Conservation (phyloP, 2,797 vertebrate genomes). For the Numenius phaeopus region DNA sequence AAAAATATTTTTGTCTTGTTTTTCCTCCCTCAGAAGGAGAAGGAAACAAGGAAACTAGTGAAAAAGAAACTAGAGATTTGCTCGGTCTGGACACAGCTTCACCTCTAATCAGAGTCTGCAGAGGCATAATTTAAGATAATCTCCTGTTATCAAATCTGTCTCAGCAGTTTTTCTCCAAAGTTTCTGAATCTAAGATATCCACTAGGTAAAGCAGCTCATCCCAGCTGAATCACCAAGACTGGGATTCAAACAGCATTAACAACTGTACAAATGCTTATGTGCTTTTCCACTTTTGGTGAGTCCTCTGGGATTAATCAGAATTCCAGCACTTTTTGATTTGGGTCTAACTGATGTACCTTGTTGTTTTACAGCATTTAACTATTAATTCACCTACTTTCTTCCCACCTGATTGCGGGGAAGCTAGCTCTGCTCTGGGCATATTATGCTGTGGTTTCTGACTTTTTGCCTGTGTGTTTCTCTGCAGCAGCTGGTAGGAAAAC, state of each 20-base stretch:
- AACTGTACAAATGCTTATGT: background rate
- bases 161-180: background rate
- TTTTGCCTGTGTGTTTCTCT: background rate
- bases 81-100: background rate
- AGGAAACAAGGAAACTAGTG: slow-evolving; percentile 6
- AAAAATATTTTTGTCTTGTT: slow-evolving; percentile 36
- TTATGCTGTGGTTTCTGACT: background rate
- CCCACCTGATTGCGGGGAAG: background rate
- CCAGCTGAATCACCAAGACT: background rate
- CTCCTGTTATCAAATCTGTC: background rate
- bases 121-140: background rate
- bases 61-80: slow-evolving; percentile 29
- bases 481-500: slow-evolving; percentile 11
- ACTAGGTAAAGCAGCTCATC: background rate
- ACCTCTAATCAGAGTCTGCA: background rate
- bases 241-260: background rate
- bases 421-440: background rate
- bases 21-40: slow-evolving; percentile 24
- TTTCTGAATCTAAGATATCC: background rate
- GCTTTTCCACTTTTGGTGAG: background rate
- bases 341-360: background rate
- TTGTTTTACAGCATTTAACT: background rate
- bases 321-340: background rate
- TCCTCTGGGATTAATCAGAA: background rate
- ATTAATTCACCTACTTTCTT: background rate